Base-by-base conservation (phyloP, 2,113 vertebrate genomes). In the Pimephales promelas region DNA sequence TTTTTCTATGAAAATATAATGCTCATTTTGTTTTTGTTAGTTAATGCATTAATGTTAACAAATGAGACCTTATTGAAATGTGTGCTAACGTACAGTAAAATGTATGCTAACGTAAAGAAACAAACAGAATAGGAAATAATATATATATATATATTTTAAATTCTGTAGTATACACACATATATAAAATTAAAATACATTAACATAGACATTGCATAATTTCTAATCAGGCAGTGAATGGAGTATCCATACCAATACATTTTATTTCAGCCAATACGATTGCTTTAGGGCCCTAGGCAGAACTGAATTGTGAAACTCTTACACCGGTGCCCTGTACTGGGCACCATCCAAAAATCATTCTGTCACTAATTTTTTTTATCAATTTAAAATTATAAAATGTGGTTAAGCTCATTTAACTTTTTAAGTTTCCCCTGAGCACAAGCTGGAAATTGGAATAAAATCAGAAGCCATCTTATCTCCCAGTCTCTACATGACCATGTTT, bases 381-480 rank as follows among this genome's bases (percentile, higher is more conserved):
- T 49, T 52, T 52, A 31, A 31, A 52, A 49, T 80, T 2, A 34
- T 66, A 61, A 66, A 64, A 66, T 52, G 20, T 31, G 26, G 26
- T n/a, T 80, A 49, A 26, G 26, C 43, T 80, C 78, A 49, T 52
- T 80, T 66, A 20, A 61, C 36, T 62, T 43, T 78, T 79, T 28
- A 80, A 49, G 36, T 52, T n/a, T 66, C 57, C 61, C 78, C 26
- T 26, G 78, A 66, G 26, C n/a, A 34, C 20, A 16, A 80, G 61
- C 45, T 66, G 61, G 43, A 81, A 81, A 52, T 52, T 54, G 31
- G 18, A 81, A 10, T 49, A 61, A 11, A 62, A 52, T 81, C 45
- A 54, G 62, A 20, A 36, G 20, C 31, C 45, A 71, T 20, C 20
- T 40, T 81, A n/a, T 31, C 79, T 70, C 61, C 16, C n/a, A 31